Base-by-base conservation (phyloP, 2,888 invertebrate species). In the Rotaria sp. region DNA sequence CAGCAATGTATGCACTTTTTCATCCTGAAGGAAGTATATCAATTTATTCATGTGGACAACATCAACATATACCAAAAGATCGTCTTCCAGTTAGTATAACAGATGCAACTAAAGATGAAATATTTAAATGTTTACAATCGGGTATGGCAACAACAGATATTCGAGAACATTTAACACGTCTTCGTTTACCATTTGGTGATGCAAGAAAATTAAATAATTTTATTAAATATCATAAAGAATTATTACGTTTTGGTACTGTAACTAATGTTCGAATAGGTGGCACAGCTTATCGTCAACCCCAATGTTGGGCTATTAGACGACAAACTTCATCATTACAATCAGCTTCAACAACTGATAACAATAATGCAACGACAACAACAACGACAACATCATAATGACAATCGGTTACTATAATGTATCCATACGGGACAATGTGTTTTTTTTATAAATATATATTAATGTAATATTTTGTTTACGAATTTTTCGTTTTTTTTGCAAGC, bases 181-280 rank as follows among this genome's bases (percentile, higher is more conserved):
- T 26, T 13, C 45, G 26, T n/a, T 80, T 80, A 45, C 45, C 80
- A 80, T 80, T 80, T 80, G 80, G 80, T 80, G 80, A 80, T 45
- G 11, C 80, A 80, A 41, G 80, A 80, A 80, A 80, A 80, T 45
- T 80, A n/a, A 80, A 80, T 45, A 80, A 80, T 80, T 80, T 80
- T 45, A 80, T 80, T 45, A 80, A 80, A 80, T 80, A 80, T 80
- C 80, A 80, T 80, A 80, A 80, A 80, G 80, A 80, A 45, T 80
- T 80, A 80, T 45, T 80, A 45, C 80, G 80, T 45, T 80, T 80
- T 35, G 80, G 80, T 15, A 80, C 80, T n/a, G 80, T 80, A 15
- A 80, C 80, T 24, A 80, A 80, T 45, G 80, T 80, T 80, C 80
- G 80, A 80, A 41, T 45, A 45, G 80, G 80, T 45, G 80, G 80